phyloP scores from a whole-genome alignment of 2,888 invertebrate species.

The Crematogaster levior region DNA sequence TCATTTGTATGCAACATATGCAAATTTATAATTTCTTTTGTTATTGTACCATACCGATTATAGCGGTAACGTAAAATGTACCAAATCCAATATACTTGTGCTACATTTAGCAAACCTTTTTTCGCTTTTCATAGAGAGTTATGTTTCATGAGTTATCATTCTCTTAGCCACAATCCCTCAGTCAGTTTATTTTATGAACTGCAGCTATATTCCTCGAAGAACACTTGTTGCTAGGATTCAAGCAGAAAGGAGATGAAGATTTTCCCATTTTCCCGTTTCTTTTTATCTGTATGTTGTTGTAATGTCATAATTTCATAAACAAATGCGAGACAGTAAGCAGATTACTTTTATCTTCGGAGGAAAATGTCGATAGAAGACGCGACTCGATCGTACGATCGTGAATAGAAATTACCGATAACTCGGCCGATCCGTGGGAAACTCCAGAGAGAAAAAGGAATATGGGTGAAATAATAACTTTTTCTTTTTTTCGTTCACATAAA shows the following conservation, averaged over 20 bases:
- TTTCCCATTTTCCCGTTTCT: not conserved
- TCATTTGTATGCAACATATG: not conserved
- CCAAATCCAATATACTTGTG: slow-evolving; percentile 12
- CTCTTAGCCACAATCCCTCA: slow-evolving; percentile 30
- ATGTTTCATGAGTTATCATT: slow-evolving; percentile 42
- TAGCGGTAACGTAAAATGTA: not conserved
- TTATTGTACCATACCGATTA: not conserved
- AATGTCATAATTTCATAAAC: slow-evolving; percentile 22
- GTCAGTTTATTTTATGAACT: slow-evolving; percentile 39
- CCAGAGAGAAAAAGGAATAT: slow-evolving; percentile 54
- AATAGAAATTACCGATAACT: slow-evolving; percentile 40
- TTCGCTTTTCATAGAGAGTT: slow-evolving; percentile 10
- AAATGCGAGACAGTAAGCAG: slow-evolving; percentile 9
- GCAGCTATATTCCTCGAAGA: slow-evolving; percentile 37
- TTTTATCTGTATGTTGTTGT: not conserved
- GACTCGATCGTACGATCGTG: slow-evolving; percentile 41
- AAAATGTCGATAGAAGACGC: slow-evolving; percentile 40
- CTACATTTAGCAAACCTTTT: slow-evolving; percentile 10
- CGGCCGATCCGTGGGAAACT: slow-evolving; percentile 46
- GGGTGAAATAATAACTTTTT: slow-evolving; percentile 70
- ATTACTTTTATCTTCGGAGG: not conserved
- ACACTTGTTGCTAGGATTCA: slow-evolving; percentile 49
- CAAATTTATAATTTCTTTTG: not conserved
- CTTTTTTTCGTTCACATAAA: slow-evolving; percentile 54
- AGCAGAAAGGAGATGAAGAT: not conserved